Evolutionary conservation across 2,113 vertebrate species (phyloP), one percentile per base, ranked within the genome.

Genomic region (Petromus typicus): DNA sequence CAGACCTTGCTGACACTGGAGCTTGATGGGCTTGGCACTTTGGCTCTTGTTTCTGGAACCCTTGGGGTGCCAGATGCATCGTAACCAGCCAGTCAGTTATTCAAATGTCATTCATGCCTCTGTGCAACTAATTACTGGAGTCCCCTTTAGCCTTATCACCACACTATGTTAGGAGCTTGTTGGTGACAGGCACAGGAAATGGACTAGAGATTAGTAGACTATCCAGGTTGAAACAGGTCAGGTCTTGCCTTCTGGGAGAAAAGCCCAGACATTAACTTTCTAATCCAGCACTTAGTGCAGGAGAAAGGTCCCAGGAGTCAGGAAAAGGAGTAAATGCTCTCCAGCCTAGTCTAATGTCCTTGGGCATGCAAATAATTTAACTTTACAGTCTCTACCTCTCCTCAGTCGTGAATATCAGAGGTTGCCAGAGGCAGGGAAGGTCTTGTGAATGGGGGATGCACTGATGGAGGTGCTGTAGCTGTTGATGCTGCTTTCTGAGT

Each of bases 41-140:
- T 20, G 43, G 59, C 57, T 88, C 69, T 3, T 0, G 63, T 94
- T 81, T 85, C 95, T 96, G 88, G 71, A 92, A 37, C 45, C 94
- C 89, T 97, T 92, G 91, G 96, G 94, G 95, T 93, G 73, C 90
- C 94, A 95, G 94, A 98, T 95, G 96, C 80, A 84, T 61, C 54
- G 57, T n/a, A 94, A 37, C 78, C 78, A 88, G 63, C 75, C 40
- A 11, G 54, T 83, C 83, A 48, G 76, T 95, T 92, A 63, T 97
- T 89, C 96, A 95, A 91, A 94, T 37, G 0, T 95, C 94, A 82
- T 83, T 97, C 95, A 82, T 78, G 91, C 94, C 80, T 95, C 40
- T 17, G 84, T 71, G 80, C 84, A 87, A 82, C 89, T 96, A 96
- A 97, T 96, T 96, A 91, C 82, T 5, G 2, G 34, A 37, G 90